Evolutionary conservation across 2,888 invertebrate species (phyloP), one percentile per base, ranked within the genome.

Genomic region (Hyposoter didymator): DNA sequence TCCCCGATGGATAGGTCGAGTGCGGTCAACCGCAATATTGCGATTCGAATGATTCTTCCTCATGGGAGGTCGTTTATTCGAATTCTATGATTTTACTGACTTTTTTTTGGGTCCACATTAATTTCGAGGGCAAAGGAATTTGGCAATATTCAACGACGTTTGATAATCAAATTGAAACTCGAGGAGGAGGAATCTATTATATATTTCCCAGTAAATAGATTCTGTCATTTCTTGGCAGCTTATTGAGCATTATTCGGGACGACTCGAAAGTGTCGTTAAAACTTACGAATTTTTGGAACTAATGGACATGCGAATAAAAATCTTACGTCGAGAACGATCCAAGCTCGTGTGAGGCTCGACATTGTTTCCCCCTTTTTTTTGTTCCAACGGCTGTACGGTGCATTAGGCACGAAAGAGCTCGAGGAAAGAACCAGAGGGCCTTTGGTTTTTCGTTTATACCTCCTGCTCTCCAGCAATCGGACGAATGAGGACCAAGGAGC

Each of bases 371-470:
- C 39, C 6, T 73, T 82, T 69, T 76, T 52, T 49, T 28, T n/a
- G 35, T 66, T n/a, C 32, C 45, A 64, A 82, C 78, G 66, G 74
- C 76, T 80, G 84, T 81, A 73, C 81, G 64, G 78, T 78, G 87
- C 82, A 80, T 87, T 79, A 76, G 79, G 73, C 74, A 62, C 85
- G 87, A 87, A 85, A 78, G 74, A 55, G 64, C 55, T 66, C 59
- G 43, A 62, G 73, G 76, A 55, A 55, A 78, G 66, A 78, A 52
- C 62, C 45, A 19, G 39, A 81, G 74, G 69, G 73, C 45, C 35
- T 73, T 47, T 55, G 14, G 39, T 62, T 39, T 70, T 28, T 49
- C 45, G 45, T 74, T 17, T 59, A 74, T 67, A n/a, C 14, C n/a
- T 43, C 78, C 69, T 62, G 47, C 45, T 74, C 19, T 74, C 19